Evolutionary conservation across 2,113 vertebrate genomes (phyloP), one percentile per base, ranked within the genome.

Genomic region (Sinosuthora webbiana): DNA sequence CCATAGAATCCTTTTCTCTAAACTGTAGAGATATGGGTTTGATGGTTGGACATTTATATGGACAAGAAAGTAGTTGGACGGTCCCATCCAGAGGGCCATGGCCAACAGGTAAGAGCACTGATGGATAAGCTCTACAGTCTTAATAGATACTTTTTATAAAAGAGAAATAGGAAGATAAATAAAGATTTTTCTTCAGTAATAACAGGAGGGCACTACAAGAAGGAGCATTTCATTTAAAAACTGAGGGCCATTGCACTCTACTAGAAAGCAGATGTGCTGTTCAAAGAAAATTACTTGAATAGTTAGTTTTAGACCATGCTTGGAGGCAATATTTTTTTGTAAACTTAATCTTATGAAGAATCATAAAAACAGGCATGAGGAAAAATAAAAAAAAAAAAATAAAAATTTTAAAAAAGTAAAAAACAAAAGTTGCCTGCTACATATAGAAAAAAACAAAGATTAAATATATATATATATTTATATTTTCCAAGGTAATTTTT

Each of bases 161-260:
- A 57, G 71, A 28, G 0, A 50, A 57, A 44, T 1, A n/a, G 0
- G 2, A 47, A 49, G 3, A 2, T 11, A 24, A 77, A 64, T 23
- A 37, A 75, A n/a, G 0, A 19, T 23, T 57, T 64, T 73, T 59
- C 24, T 87, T 76, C 53, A n/a, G 2, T 42, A 30, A n/a, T 15
- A 84, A 5, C 9, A 24, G 16, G 2, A 69, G 7, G 7, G 2
- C 10, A 45, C 1, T 2, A 28, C 13, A 65, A 75, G 42, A 15
- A 45, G 9, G 15, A 70, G 39, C 9, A 22, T 42, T 35, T 41
- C 3, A 24, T 13, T 25, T 77, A 35, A 64, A 85, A 76, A 23
- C 10, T 8, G 35, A 56, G 20, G 8, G 2, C 2, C n/a, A 6
- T 10, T 7, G 6, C 39, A 25, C 6, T 31, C 11, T 39, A 4